These are phyloP conservation scores for Drosophila dives DNA, from an alignment of 2,888 invertebrate species.

Conservation along the genomic window DNA sequence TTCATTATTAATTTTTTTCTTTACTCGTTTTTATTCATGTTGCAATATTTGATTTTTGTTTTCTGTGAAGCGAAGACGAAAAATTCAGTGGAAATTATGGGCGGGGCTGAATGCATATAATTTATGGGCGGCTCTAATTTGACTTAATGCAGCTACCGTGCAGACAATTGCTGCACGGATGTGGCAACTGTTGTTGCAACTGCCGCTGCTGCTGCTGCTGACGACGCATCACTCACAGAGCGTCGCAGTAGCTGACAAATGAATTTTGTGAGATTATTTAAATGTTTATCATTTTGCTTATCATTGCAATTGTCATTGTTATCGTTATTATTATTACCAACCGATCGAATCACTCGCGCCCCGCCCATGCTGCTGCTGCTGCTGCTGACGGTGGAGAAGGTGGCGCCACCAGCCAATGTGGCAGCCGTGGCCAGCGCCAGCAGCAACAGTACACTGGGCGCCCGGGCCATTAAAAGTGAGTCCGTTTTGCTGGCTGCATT, in stretches of 20 bases:
- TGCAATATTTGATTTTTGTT: constrained; percentile 35
- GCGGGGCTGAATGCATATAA: constrained; percentile 52
- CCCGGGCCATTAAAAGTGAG: constrained; percentile 71
- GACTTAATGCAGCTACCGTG: constrained; percentile 81
- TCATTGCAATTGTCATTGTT: constrained; percentile 27
- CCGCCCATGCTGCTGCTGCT: constrained; percentile 44
- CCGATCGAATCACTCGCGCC: constrained; percentile 38
- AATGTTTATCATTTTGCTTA: constrained; percentile 10
- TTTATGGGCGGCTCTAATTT: constrained; percentile 36
- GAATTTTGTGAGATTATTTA: constrained; percentile 19
- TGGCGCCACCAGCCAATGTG: constrained; percentile 62
- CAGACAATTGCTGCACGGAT: constrained; percentile 48
- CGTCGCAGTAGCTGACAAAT: constrained; percentile 48
- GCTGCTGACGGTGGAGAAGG: constrained; percentile 29
- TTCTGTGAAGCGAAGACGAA: constrained; percentile 71
- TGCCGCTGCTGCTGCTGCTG: constrained; percentile 20
- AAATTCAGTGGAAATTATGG: constrained; percentile 64
- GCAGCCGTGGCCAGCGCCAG: constrained; percentile 67
- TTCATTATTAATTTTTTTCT: constrained; percentile 20
- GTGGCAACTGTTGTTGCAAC: constrained; percentile 31
- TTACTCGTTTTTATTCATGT: constrained; percentile 17
- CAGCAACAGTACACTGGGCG: constrained; percentile 74
- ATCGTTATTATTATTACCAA: constrained; percentile 26
- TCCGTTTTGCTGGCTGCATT: constrained; percentile 84
- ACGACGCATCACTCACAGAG: constrained; percentile 26